Conservation (phyloP, 1,140 invertebrate species). For the Panagrolaimus sp. region DNA sequence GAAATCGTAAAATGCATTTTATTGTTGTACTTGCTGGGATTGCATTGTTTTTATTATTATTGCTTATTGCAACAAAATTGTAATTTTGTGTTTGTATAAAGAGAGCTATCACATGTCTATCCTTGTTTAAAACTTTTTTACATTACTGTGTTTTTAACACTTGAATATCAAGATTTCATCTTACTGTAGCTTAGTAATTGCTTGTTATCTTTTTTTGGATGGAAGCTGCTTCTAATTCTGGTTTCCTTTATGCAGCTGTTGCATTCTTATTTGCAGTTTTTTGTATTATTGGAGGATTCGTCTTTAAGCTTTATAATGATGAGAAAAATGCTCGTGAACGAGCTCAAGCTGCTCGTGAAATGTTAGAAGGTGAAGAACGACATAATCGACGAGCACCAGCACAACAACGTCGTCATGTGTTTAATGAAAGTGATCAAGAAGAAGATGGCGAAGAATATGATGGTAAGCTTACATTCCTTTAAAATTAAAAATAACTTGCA, state of each 20-base stretch:
- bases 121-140: background rate
- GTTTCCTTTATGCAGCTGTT: slow-evolving; percentile 11
- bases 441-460: slow-evolving; percentile 16
- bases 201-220: background rate
- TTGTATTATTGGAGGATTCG: slow-evolving; percentile 20
- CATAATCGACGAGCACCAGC: background rate
- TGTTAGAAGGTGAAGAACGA: slow-evolving; percentile 18
- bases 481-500: background rate
- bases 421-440: background rate
- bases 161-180: background rate
- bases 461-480: background rate
- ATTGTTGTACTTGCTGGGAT: slow-evolving; percentile 60
- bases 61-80: slow-evolving; percentile 60
- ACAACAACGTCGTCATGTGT: slow-evolving; percentile 8
- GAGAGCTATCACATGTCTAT: background rate
- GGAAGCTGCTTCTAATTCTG: background rate
- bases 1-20: slow-evolving; percentile 61
- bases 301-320: slow-evolving; percentile 37
- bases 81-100: slow-evolving; percentile 39
- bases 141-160: background rate
- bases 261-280: slow-evolving; percentile 20
- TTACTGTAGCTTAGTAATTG: background rate
- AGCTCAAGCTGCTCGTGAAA: slow-evolving; percentile 23
- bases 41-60: slow-evolving; percentile 60
- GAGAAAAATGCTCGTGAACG: slow-evolving; percentile 24